Evolutionary conservation across 2,797 vertebrate genomes (phyloP), one percentile per base, ranked within the genome.

Genomic region (Oryzias sinensis): DNA sequence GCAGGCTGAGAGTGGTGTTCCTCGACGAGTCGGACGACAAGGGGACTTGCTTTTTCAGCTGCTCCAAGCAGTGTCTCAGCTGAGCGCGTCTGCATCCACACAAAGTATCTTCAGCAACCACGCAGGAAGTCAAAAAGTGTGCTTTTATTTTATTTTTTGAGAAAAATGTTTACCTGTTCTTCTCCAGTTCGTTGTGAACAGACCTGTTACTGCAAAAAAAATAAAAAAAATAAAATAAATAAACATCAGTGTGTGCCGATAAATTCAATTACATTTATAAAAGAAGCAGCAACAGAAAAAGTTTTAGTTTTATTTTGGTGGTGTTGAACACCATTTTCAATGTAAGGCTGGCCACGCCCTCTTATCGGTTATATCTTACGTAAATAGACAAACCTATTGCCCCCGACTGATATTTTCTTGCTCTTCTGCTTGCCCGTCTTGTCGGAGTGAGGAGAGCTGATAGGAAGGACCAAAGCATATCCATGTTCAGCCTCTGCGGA

Each of bases 131-230:
- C 1, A 29, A 18, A 18, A 18, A 1, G 51, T 14, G 2, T 18
- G 33, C 33, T 37, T 37, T 37, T 37, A 37, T 37, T 52, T 24
- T 17, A 7, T 41, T 18, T 7, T 17, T 11, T 24, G 4, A 14
- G 0, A 67, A 8, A 42, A 33, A 52, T 29, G 4, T 16, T 90
- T 90, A 97, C 97, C 97, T 94, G 89, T 96, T 94, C 72, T 98
- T 98, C 69, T 98, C 96, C 90, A 98, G 81, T 79, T 96, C 95
- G n/a, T 97, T 98, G 85, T 98, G 97, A 70, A 94, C 92, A 22
- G 94, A 94, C 89, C 96, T 98, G 89, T 29, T 56, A 25, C 25
- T 2, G 37, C 25, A 64, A 70, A 29, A 41, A 71, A 42, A 84
- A 18, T 63, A 70, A 29, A 41, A 71, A 42, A 84, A 18, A 18